These are phyloP conservation scores for Heliconius melpomene DNA, from an alignment of 1,140 invertebrate species.

Conservation along the genomic window DNA sequence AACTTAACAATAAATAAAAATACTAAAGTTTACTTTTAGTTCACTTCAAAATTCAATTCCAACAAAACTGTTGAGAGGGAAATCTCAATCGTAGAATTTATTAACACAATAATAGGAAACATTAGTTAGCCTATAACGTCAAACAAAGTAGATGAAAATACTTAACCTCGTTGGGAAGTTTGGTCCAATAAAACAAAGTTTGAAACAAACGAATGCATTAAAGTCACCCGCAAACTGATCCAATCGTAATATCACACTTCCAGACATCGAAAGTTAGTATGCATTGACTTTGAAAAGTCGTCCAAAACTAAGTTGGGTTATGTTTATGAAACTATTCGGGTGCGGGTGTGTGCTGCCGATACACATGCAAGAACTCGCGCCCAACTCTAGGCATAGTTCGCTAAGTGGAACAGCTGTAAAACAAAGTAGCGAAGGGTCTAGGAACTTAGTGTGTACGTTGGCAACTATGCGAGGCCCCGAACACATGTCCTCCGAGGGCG, in stretches of 20 bases:
- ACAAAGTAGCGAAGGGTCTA: conserved; percentile 80
- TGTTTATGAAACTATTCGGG: conserved; percentile 81
- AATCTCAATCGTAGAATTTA: conserved; percentile 38
- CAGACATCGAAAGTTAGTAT: conserved; percentile 80
- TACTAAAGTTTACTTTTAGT: background rate
- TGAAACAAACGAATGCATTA: conserved; percentile 79
- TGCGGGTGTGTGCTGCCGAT: conserved; percentile 77
- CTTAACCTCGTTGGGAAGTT: conserved; percentile 72
- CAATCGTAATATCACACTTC: conserved; percentile 78
- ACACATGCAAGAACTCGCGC: conserved; percentile 79
- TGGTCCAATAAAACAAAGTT: conserved; percentile 78
- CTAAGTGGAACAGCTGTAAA: conserved; percentile 81
- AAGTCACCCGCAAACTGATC: conserved; percentile 77
- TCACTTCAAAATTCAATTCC: background rate
- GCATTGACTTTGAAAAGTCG: conserved; percentile 81
- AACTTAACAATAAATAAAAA: background rate
- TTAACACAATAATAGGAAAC: conserved; percentile 46
- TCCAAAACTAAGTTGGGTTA: conserved; percentile 80
- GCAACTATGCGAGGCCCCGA: conserved; percentile 67
- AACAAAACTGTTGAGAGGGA: conserved; percentile 31
- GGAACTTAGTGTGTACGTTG: conserved; percentile 76
- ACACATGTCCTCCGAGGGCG: conserved; percentile 63
- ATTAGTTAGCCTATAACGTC: conserved; percentile 50
- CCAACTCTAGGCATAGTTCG: conserved; percentile 79
- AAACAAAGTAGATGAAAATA: conserved; percentile 64